These are phyloP conservation scores for human (Homo sapiens) DNA, from an alignment of 2,113 vertebrate species.

Conservation along the genomic window DNA sequence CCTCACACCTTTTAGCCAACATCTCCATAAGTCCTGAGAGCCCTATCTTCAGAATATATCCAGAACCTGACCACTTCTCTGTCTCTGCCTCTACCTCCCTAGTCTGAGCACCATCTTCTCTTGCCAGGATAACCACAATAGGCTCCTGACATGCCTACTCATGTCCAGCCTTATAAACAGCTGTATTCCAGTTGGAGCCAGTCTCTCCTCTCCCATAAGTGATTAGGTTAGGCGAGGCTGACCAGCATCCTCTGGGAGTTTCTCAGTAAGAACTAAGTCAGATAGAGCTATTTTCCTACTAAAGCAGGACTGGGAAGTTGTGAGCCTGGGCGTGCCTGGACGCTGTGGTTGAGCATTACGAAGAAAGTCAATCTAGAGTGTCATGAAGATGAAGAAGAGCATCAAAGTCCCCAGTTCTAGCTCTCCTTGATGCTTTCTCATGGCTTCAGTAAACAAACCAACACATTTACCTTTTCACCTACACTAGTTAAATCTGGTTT, in stretches of 20 bases:
- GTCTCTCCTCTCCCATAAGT: neutral
- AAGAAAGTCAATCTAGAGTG: neutral
- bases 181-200: neutral
- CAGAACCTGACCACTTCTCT: neutral
- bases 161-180: neutral
- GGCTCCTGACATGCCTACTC: neutral
- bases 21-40: neutral
- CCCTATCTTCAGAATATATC: neutral
- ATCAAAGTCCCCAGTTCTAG: neutral
- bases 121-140: neutral
- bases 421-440: neutral
- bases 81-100: neutral
- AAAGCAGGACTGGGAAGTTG: too few species aligned
- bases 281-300: neutral
- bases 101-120: neutral
- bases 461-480: neutral
- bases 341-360: neutral
- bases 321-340: neutral
- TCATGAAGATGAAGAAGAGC: neutral
- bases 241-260: neutral
- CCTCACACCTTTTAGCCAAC: neutral
- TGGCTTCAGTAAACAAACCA: neutral
- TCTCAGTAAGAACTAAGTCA: neutral
- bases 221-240: neutral
- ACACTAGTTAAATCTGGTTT: neutral